Base-by-base conservation (phyloP, 2,888 invertebrate species). In the Patella depressa region DNA sequence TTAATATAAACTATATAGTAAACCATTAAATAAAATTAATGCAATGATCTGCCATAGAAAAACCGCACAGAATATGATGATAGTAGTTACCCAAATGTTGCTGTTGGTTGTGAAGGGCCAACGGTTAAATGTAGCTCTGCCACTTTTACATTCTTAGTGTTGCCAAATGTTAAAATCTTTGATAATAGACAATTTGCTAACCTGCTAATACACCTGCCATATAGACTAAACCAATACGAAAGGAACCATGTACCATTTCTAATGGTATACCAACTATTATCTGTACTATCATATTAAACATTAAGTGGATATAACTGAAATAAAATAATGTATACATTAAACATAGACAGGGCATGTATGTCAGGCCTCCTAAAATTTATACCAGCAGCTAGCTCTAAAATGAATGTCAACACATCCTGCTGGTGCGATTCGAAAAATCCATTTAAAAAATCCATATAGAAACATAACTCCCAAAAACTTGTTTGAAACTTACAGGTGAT, bases 251-350 rank as follows among this genome's bases (percentile, higher is more conserved):
- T 91, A 96, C 95, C 90, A 98, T 96, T 93, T 98, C 98, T 89
- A 98, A 93, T 7, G 98, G 97, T 84, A 98, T 93, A 71, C 98
- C 98, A 86, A 98, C 97, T 88, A 97, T 94, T 83, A 98, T 93
- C 93, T 98, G 98, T 77, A 98, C 96, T 86, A 96, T 94, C 88
- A 98, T 94, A 92, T 97, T 97, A 87, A 96, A 94, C 34, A 94
- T 93, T 80, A 97, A 92, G 91, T 97, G 97, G 73, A 94, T 93
- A 87, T 94, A 93, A 45, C 91, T 92, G 84, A 86, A 24, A 14
- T 70, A 24, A 34, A 59, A 19, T 65, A 65, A 65, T 19, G 34
- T 65, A 65, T 65, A 65, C n/a, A 65, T n/a, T 7, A 45, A 45
- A 45, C 45, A 45, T 9, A 45, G 45, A 9, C 9, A 45, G 45